Evolutionary conservation across 1,140 invertebrate species (phyloP).

Genomic region (Chrysoperla carnea): DNA sequence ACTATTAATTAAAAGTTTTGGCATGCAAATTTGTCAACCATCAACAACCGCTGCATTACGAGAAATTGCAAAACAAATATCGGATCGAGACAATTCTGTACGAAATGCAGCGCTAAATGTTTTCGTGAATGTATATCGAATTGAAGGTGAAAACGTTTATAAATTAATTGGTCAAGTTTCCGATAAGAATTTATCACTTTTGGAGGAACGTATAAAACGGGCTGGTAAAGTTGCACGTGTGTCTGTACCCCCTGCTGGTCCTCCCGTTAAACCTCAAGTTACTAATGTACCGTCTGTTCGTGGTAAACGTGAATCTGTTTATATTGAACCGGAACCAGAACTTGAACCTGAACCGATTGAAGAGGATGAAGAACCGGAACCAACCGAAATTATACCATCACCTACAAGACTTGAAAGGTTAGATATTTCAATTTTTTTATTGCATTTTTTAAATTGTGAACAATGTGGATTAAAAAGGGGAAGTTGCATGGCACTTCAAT

Average conservation of each 20-base stretch:
- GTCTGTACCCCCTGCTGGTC: constrained; percentile 24
- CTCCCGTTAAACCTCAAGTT: constrained; percentile 18
- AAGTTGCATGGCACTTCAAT: too few species aligned
- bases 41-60: constrained; percentile 63
- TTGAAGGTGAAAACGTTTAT: constrained; percentile 35
- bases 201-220: constrained; percentile 90
- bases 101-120: constrained; percentile 90
- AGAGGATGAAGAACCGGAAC: constrained; percentile 16
- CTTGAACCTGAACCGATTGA: constrained; percentile 22
- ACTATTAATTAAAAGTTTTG: constrained; percentile 70
- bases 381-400: constrained; percentile 14
- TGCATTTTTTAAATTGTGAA: not conserved
- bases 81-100: constrained; percentile 91
- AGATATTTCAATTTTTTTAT: too few species aligned
- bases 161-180: constrained; percentile 40
- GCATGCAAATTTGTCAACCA: constrained; percentile 65
- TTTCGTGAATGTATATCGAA: constrained; percentile 75
- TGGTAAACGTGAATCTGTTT: constrained; percentile 23
- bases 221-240: constrained; percentile 41
- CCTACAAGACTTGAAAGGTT: constrained; percentile 1
- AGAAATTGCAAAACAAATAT: constrained; percentile 85
- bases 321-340: constrained; percentile 11
- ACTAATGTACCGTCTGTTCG: constrained; percentile 20
- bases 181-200: constrained; percentile 83
- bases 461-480: too few species aligned